Evolutionary conservation across 2,888 invertebrate genomes (phyloP), one percentile per base, ranked within the genome.

Genomic region (Mellilla xanthometata): DNA sequence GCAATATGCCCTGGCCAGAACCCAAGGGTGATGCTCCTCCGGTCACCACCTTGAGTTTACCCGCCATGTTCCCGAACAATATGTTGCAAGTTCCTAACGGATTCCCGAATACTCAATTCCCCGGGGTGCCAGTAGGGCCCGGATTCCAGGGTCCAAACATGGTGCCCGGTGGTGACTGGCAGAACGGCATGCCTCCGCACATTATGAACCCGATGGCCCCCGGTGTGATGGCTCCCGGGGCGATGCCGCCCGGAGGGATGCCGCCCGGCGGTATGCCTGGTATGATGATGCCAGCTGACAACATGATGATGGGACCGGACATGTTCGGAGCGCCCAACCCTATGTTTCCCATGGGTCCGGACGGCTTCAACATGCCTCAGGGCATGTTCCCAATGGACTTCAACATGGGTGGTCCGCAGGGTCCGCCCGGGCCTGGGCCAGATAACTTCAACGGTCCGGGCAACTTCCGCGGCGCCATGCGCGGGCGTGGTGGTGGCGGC

Each of bases 1-100:
- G 94, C 44, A 91, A 90, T 40, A 92, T 94, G 73, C 93, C 94
- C 0, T 96, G 96, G 96, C 96, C 96, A 1, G 96, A 96, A 75
- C 95, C 96, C 0, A 95, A 95, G 71, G 93, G 93, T 7, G 87
- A 80, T 49, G 91, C 92, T 3, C 91, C 93, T 22, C 81, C 72
- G 26, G 52, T 62, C 46, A 53, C 48, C 48, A 80, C 58, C 46
- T 60, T 80, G 9, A 80, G 56, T 55, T 72, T 84, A 39, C 90
- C 90, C 27, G 70, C 88, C 24, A 83, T 90, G 74, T 85, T 91
- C 75, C 87, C 90, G 22, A 67, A 78, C 28, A 83, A 73, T 56
- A 80, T 88, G 48, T 54, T 86, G 52, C 88, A 76, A 67, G 92
- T 86, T 78, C 85, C 81, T 8, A 76, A 73, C 43, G 74, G 72